A percentile compares a stretch with the other conserved stretches of the same genome.
phyloP scores from a whole-genome alignment of 2,888 invertebrate species.

The Drosophila robusta region DNA sequence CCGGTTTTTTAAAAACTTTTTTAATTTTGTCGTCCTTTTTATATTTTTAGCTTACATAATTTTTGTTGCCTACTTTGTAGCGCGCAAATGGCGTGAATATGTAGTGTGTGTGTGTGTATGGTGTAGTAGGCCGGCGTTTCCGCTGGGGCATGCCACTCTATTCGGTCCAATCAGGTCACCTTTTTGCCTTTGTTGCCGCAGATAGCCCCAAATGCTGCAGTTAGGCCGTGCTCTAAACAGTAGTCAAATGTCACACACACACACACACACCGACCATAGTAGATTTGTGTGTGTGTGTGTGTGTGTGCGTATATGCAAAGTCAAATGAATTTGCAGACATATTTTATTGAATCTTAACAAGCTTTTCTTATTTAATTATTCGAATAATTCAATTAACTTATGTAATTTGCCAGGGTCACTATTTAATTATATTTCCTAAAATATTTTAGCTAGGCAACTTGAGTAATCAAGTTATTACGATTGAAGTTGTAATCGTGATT shows the following conservation, averaged over 20 bases:
- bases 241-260: constrained; percentile 25
- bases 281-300: neutral
- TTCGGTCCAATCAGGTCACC: constrained; percentile 53
- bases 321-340: neutral
- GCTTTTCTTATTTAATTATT: constrained; percentile 4
- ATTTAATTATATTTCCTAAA: too few relatives aligned
- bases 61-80: constrained; percentile 51
- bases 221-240: constrained; percentile 4
- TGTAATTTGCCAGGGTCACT: too few relatives aligned
- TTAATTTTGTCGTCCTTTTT: neutral
- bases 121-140: too few relatives aligned
- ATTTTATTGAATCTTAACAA: neutral
- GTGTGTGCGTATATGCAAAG: neutral
- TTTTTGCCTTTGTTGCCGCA: constrained; percentile 31
- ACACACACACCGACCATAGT: too few relatives aligned
- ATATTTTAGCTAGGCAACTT: too few relatives aligned
- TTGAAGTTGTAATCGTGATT: too few relatives aligned
- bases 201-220: constrained; percentile 19
- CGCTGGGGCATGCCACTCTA: neutral
- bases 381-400: constrained; percentile 4
- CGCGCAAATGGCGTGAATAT: constrained; percentile 18
- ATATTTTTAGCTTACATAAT: constrained; percentile 40
- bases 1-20: constrained; percentile 13
- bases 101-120: constrained; percentile 7
- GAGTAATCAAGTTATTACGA: too few relatives aligned